Evolutionary conservation across 1,140 invertebrate species (phyloP).

Genomic region (Pseudomyrmex pallidus): DNA sequence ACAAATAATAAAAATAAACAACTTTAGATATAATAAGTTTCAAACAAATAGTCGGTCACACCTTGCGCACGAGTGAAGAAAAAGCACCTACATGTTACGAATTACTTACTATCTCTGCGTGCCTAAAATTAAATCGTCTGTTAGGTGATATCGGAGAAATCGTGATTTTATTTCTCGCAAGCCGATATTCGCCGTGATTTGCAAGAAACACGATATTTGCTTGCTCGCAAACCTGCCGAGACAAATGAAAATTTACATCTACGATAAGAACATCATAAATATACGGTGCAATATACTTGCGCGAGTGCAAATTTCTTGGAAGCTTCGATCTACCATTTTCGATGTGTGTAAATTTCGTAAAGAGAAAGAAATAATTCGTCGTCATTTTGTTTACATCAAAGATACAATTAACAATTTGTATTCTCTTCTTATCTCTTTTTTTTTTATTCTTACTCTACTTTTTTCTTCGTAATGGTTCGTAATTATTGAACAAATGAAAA

Average conservation of each 20-base stretch:
- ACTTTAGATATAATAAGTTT: background rate
- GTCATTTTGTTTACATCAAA: conserved; percentile 15
- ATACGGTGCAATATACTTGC: background rate
- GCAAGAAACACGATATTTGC: conserved; percentile 50
- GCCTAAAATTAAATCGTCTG: background rate
- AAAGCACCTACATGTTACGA: background rate
- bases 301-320: conserved; percentile 35
- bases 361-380: background rate
- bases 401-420: too few relatives aligned
- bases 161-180: conserved; percentile 6
- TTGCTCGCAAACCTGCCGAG: conserved; percentile 56
- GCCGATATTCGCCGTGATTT: conserved; percentile 53
- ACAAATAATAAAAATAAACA: too few relatives aligned
- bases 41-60: conserved; percentile 33
- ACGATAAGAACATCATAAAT: conserved; percentile 67
- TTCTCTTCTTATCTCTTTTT: too few relatives aligned
- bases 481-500: background rate
- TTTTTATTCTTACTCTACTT: too few relatives aligned
- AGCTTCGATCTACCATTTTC: conserved; percentile 29
- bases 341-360: conserved; percentile 22
- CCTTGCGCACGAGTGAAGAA: conserved; percentile 23
- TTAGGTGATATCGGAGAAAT: conserved; percentile 7
- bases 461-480: background rate
- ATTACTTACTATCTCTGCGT: background rate
- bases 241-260: conserved; percentile 68